Evolutionary conservation across 2,113 vertebrate genomes (phyloP).

Genomic region (Cyprinodon tularosa): DNA sequence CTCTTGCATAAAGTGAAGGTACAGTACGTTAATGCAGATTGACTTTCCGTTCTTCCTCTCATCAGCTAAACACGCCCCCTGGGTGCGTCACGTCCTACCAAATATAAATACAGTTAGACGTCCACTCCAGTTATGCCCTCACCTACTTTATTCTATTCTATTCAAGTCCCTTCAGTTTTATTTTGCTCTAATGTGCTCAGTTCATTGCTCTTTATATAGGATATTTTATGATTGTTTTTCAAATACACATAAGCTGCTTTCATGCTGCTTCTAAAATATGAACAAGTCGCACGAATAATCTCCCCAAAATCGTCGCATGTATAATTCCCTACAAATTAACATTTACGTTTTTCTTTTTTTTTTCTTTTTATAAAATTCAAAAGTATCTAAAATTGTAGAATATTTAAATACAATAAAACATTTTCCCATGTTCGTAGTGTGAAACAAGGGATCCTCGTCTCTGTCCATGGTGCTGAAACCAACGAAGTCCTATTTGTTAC

Average conservation of each 20-base stretch:
- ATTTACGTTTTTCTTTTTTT: not conserved
- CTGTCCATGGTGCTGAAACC: conserved; percentile 84
- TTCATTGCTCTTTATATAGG: not conserved
- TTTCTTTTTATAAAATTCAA: not conserved
- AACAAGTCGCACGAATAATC: no score
- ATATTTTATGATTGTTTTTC: not conserved
- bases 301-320: no score
- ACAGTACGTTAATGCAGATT: conserved; percentile 39
- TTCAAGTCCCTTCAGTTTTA: conserved; percentile 5
- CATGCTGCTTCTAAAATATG: not conserved
- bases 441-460: not conserved
- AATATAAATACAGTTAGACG: conserved; percentile 31
- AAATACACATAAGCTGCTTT: not conserved
- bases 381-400: no score
- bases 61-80: conserved; percentile 55
- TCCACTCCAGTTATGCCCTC: not conserved
- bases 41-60: conserved; percentile 28
- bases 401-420: not conserved
- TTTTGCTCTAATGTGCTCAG: not conserved
- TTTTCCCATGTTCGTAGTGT: not conserved
- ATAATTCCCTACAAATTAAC: no score
- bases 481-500: not conserved
- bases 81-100: conserved; percentile 67
- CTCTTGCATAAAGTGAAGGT: not conserved
- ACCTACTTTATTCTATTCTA: conserved; percentile 9